These are phyloP conservation scores for Heliconius nattereri DNA, from an alignment of 1,140 invertebrate species.

Conservation along the genomic window DNA sequence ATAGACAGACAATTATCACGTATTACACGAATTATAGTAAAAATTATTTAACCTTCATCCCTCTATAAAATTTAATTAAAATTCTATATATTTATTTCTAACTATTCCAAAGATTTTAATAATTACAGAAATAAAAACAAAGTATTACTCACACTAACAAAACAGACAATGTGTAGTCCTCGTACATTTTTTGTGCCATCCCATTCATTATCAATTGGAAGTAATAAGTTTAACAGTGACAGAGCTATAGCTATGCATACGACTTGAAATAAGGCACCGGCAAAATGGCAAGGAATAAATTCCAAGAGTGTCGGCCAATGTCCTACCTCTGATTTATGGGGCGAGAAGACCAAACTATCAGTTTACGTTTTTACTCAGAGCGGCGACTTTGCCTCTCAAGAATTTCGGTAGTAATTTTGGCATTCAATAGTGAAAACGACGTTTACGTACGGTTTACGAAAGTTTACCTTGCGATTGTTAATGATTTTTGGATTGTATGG, in stretches of 20 bases:
- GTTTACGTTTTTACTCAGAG: slow-evolving; percentile 64
- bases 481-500: neutral
- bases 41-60: too few species aligned
- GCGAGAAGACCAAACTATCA: slow-evolving; percentile 73
- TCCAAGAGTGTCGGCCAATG: slow-evolving; percentile 63
- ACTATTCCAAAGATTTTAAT: neutral
- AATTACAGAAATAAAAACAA: neutral
- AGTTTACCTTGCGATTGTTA: neutral
- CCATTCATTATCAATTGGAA: slow-evolving; percentile 53
- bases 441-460: slow-evolving; percentile 35
- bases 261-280: slow-evolving; percentile 59
- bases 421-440: slow-evolving; percentile 49
- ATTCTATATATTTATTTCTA: neutral
- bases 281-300: slow-evolving; percentile 64
- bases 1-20: too few species aligned
- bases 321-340: slow-evolving; percentile 74
- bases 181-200: slow-evolving; percentile 37
- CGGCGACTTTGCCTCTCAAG: slow-evolving; percentile 40
- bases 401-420: slow-evolving; percentile 57
- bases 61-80: too few species aligned
- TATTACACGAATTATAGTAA: too few species aligned
- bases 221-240: slow-evolving; percentile 58
- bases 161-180: slow-evolving; percentile 39
- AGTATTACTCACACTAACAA: slow-evolving; percentile 33
- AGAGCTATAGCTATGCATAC: slow-evolving; percentile 56